phyloP scores from a whole-genome alignment of 64 coral and sea anemone genomes.

The Porites lutea region DNA sequence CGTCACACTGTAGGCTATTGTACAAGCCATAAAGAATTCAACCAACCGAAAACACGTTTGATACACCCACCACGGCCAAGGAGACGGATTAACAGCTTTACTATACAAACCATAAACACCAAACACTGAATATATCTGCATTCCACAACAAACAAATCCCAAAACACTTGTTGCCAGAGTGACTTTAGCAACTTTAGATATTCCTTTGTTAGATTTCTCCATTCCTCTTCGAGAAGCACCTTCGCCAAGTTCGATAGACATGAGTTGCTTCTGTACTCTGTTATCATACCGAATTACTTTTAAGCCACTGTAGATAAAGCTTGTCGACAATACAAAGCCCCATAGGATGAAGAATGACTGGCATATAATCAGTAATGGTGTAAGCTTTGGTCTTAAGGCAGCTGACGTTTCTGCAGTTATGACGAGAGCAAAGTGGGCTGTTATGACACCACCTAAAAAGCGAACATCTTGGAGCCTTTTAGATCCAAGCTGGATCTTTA shows the following conservation, averaged over 20 bases:
- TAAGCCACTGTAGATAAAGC: constrained; percentile 68
- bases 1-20: constrained; percentile 58
- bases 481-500: constrained; percentile 41
- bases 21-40: constrained; percentile 56
- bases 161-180: constrained; percentile 50
- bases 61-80: constrained; percentile 67
- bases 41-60: constrained; percentile 68
- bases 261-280: constrained; percentile 20
- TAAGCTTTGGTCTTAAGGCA: not conserved
- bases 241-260: not conserved
- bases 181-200: constrained; percentile 57
- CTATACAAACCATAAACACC: constrained; percentile 41
- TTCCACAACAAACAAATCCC: constrained; percentile 28
- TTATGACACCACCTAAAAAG: constrained; percentile 24
- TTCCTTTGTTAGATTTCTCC: not conserved
- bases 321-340: constrained; percentile 37
- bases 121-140: constrained; percentile 54
- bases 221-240: not conserved
- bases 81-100: constrained; percentile 4
- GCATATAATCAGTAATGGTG: constrained; percentile 39
- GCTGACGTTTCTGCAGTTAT: not conserved
- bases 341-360: constrained; percentile 72
- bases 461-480: constrained; percentile 11
- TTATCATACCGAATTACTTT: constrained; percentile 22
- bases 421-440: constrained; percentile 27